These are phyloP conservation scores for Eciton burchellii DNA, from an alignment of 1,140 invertebrate genomes.

Conservation along the genomic window DNA sequence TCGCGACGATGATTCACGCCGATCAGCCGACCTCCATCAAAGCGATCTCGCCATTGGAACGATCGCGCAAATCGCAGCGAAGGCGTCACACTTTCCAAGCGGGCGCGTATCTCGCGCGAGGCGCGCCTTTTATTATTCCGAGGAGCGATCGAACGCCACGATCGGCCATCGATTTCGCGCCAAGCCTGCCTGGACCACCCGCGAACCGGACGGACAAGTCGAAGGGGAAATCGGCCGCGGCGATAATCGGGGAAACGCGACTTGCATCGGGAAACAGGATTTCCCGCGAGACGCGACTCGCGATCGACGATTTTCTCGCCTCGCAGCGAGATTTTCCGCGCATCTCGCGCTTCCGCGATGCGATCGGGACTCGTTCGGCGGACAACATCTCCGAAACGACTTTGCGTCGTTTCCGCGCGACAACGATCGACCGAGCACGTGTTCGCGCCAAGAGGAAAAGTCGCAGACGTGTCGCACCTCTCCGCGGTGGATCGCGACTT, in stretches of 20 bases:
- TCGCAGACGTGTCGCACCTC: constrained; percentile 28
- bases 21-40: constrained; percentile 47
- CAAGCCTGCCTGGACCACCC: constrained; percentile 29
- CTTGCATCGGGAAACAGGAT: background rate
- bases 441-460: constrained; percentile 23
- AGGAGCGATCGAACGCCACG: constrained; percentile 13
- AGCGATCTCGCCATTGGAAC: constrained; percentile 22
- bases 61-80: constrained; percentile 49
- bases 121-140: constrained; percentile 33
- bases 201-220: constrained; percentile 58
- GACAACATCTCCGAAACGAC: background rate
- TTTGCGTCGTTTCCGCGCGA: constrained; percentile 33
- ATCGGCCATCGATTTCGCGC: background rate
- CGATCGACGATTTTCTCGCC: too few species aligned
- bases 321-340: too few species aligned
- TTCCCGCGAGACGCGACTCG: background rate
- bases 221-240: constrained; percentile 63
- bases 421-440: constrained; percentile 46
- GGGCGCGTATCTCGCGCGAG: background rate
- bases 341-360: background rate
- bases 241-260: constrained; percentile 31
- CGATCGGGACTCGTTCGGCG: constrained; percentile 24
- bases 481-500: constrained; percentile 22
- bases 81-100: constrained; percentile 43
- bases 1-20: constrained; percentile 36